Base-by-base conservation (phyloP, 2,888 invertebrate genomes). In the Parnassius smintheus region DNA sequence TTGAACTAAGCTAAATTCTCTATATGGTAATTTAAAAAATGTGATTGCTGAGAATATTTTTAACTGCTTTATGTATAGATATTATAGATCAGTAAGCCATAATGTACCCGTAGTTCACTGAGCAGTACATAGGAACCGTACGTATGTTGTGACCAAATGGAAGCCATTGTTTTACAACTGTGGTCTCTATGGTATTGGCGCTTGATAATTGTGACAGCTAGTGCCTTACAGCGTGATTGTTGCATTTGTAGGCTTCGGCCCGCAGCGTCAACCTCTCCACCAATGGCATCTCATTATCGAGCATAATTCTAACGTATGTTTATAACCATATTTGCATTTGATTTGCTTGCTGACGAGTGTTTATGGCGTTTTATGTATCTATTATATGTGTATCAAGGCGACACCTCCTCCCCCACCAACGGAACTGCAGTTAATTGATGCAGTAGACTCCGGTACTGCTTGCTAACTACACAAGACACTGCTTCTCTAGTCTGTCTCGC, bases 1-100 rank as follows among this genome's bases (percentile, higher is more conserved):
- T 91, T 88, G 88, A 88, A 88, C 82, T 91, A 89, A 91, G 90
- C 88, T 88, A 90, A 90, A 87, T 84, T 89, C 86, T 91, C 88
- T 90, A 91, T 89, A 83, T 88, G 86, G 88, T 91, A 89, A 88
- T 85, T 85, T 88, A 84, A 86, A 82, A 85, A 88, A 86, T 90
- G 91, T 91, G 91, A 91, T 90, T 80, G 88, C 88, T 88, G 90
- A 86, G 80, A 83, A 90, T 90, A 91, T 90, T 88, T 82, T 89
- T 85, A 90, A 82, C 89, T 83, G 88, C 87, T 90, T 81, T 85
- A 83, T 85, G 79, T 89, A 84, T 88, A 87, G 85, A 85, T 83
- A 82, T 82, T 75, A 77, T 88, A 88, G 87, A 79, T 78, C 81
- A 81, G 74, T 87, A 85, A 86, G 87, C 81, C 78, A 76, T 76